A percentile compares a stretch with the other conserved stretches of the same genome.
These are phyloP conservation scores for Plebejus argus DNA, from an alignment of 2,888 invertebrate genomes.

Conservation along the genomic window DNA sequence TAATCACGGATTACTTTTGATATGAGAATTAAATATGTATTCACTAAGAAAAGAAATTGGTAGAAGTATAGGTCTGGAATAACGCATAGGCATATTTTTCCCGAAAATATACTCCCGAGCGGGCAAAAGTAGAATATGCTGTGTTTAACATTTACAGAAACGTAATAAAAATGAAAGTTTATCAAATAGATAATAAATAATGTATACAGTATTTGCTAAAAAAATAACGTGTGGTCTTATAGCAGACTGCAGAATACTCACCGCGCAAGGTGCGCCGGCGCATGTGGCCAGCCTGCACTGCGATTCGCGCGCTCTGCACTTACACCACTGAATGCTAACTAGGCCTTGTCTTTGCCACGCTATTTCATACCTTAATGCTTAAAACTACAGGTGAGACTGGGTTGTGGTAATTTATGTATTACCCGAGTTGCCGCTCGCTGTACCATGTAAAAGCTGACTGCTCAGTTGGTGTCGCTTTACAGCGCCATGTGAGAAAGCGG, in stretches of 20 bases:
- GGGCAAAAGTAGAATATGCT: too few relatives aligned
- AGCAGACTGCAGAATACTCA: conserved; percentile 40
- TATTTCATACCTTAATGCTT: not conserved
- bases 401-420: not conserved
- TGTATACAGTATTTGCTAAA: not conserved
- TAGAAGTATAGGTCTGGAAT: too few relatives aligned
- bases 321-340: conserved; percentile 9
- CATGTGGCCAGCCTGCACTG: conserved; percentile 43
- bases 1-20: too few relatives aligned
- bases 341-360: not conserved
- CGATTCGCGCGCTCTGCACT: conserved; percentile 57
- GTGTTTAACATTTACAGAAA: not conserved
- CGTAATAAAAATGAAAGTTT: not conserved
- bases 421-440: conserved; percentile 27
- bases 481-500: conserved; percentile 48
- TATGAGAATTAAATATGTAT: too few relatives aligned
- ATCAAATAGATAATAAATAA: conserved; percentile 7
- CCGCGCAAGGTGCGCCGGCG: conserved; percentile 48
- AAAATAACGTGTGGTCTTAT: conserved; percentile 30
- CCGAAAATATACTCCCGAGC: too few relatives aligned
- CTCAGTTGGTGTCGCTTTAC: conserved; percentile 61
- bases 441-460: conserved; percentile 53
- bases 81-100: too few relatives aligned
- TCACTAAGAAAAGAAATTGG: too few relatives aligned
- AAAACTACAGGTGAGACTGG: not conserved